Conservation (phyloP, 64 coral and sea anemone species). For the Montipora capricornis region DNA sequence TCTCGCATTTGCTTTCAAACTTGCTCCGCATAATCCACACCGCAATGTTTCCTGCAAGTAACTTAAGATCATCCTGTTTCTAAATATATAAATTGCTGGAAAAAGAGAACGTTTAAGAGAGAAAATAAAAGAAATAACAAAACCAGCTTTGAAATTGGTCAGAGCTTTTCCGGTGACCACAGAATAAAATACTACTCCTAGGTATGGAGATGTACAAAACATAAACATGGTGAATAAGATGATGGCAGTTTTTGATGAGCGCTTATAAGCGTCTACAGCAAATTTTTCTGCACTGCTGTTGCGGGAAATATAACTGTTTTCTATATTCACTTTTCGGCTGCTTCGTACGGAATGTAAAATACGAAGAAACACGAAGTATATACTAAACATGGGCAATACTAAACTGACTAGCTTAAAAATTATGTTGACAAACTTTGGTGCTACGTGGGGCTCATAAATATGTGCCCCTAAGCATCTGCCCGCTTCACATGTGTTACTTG, state of each 20-base stretch:
- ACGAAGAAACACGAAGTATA: conserved; percentile 84
- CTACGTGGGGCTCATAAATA: conserved; percentile 71
- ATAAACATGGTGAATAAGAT: conserved; percentile 86
- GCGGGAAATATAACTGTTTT: conserved; percentile 87
- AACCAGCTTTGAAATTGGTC: conserved; percentile 49
- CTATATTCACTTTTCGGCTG: conserved; percentile 74
- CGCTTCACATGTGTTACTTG: neutral
- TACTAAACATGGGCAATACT: conserved; percentile 68
- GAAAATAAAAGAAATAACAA: conserved; percentile 73
- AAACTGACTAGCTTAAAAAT: conserved; percentile 55
- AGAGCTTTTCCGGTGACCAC: conserved; percentile 35
- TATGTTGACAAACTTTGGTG: conserved; percentile 32
- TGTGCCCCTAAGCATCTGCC: conserved; percentile 42
- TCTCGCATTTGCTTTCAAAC: neutral
- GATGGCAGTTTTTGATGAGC: conserved; percentile 89
- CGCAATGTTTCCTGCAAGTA: conserved; percentile 83
- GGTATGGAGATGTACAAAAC: conserved; percentile 73
- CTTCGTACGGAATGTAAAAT: conserved; percentile 76
- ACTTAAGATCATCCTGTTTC: conserved; percentile 79
- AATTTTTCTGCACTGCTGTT: conserved; percentile 90
- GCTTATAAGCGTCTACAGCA: conserved; percentile 87
- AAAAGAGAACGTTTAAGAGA: conserved; percentile 84
- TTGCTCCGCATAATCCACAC: conserved; percentile 35
- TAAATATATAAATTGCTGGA: conserved; percentile 90
- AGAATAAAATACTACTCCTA: conserved; percentile 44